Base-by-base conservation (phyloP, 2,797 vertebrate species). In the Siniperca obscura region DNA sequence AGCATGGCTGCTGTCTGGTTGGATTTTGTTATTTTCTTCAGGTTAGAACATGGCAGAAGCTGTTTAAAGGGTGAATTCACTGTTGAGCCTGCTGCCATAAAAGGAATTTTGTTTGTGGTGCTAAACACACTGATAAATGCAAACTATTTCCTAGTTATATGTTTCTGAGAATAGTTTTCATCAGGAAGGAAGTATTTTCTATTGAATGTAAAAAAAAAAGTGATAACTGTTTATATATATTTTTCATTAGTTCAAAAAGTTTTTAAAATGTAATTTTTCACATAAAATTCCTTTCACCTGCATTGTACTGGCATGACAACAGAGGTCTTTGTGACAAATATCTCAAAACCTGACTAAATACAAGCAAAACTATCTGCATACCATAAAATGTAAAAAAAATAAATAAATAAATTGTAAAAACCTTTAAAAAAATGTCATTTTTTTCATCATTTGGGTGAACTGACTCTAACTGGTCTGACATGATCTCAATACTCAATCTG, bases 41-140 rank as follows among this genome's bases (percentile, higher is more conserved):
- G 57, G 76, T 82, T 77, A 22, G 40, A 83, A 74, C 67, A 70
- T 61, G 68, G 53, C 73, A 46, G n/a, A 27, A 36, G 25, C 13
- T 64, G 55, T 57, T 77, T 78, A 71, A 76, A 83, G 68, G 74
- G 30, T 17, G 34, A 61, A 4, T 59, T 60, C 50, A 25, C 48
- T 17, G 42, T 19, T 70, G 25, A 57, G 40, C 34, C 65, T 52
- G 65, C 48, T 1, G 21, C 25, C 16, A 53, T n/a, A 8, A 34
- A 42, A 13, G 3, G 1, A 1, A 27, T 27, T 52, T 79, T 36
- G 38, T 44, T 66, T 52, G 16, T 48, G 30, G 27, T 3, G 25
- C 13, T 67, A 2, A 17, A 38, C 48, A 12, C 53, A 19, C 16
- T 38, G 30, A 52, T 14, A 46, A 52, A n/a, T 50, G 7, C 4